Conservation (phyloP, 1,140 invertebrate genomes). For the Euschistus heros region DNA sequence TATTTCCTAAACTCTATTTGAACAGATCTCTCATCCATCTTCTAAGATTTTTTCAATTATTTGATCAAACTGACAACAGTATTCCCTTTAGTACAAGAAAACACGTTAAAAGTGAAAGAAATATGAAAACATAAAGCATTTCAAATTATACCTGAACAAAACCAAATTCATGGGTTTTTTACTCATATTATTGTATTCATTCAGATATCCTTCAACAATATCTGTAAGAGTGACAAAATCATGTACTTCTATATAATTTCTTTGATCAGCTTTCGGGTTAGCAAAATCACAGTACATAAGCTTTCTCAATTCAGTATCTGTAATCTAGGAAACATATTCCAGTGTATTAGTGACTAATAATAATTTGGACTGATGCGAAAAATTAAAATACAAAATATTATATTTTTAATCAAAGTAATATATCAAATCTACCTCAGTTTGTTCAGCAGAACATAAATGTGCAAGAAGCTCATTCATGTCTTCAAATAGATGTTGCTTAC, state of each 20-base stretch:
- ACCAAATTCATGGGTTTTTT: constrained; percentile 97
- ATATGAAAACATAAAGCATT: neutral
- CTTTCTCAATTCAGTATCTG: constrained; percentile 68
- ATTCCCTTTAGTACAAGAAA: neutral
- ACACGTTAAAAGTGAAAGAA: constrained; percentile 10
- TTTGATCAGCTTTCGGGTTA: constrained; percentile 82
- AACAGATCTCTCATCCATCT: no score
- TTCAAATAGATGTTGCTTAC: constrained; percentile 39
- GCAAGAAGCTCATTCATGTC: constrained; percentile 42
- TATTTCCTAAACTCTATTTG: no score
- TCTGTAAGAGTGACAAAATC: constrained; percentile 70
- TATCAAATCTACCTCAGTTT: neutral
- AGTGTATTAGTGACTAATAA: neutral
- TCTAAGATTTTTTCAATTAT: no score
- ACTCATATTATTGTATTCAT: constrained; percentile 91
- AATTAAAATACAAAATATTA: no score
- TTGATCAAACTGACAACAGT: no score
- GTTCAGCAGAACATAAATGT: constrained; percentile 26
- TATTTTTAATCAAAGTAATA: no score
- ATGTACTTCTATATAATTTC: constrained; percentile 77
- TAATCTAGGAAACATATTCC: constrained; percentile 41
- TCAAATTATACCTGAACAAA: constrained; percentile 59
- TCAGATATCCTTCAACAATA: constrained; percentile 82
- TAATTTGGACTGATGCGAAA: no score
- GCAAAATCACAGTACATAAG: constrained; percentile 92